Evolutionary conservation across 2,888 invertebrate species (phyloP), one percentile per base, ranked within the genome.

Genomic region (Diarsia mendica): DNA sequence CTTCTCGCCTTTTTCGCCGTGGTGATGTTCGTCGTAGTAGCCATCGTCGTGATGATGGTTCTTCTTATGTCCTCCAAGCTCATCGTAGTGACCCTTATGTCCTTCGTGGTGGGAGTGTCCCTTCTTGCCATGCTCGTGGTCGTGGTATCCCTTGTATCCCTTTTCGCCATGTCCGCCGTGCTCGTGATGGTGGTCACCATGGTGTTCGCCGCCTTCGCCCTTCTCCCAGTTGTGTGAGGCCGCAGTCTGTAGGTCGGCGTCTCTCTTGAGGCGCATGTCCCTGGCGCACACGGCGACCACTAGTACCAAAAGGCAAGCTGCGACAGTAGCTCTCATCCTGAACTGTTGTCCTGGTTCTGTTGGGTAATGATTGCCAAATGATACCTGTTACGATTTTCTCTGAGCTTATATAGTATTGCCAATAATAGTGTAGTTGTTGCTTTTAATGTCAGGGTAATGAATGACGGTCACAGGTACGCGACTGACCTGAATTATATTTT

Each of bases 71-170:
- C 97, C 97, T 13, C 97, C 97, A 46, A 97, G 93, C 89, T 97
- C 97, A 63, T 93, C 97, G 89, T 96, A 97, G 87, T 97, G 96
- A 1, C 97, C 97, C 77, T 96, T 95, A 80, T 97, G 97, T 0
- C 97, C 97, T 87, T 97, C 97, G 87, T 98, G 97, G 88, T 97
- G 97, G 82, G 98, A 97, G 89, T 98, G 97, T 3, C 98, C 98
- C 87, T 98, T 98, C 81, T 97, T 96, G 23, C 97, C 97, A 87
- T 98, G 97, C 80, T 97, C 97, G 80, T 97, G 96, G 63, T 97
- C 97, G 85, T 98, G 97, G 84, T 97, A 95, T 28, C 97, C 97
- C 85, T 98, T 97, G 95, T 98, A 97, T 9, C 97, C 97, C 83
- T 98, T 97, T 74, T 98, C 97, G 4, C 97, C 97, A 87, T 97